A percentile compares a stretch with the other conserved stretches of the same genome.
Evolutionary conservation across 2,113 vertebrate genomes (phyloP).

Genomic region (Sminthopsis crassicaudata): DNA sequence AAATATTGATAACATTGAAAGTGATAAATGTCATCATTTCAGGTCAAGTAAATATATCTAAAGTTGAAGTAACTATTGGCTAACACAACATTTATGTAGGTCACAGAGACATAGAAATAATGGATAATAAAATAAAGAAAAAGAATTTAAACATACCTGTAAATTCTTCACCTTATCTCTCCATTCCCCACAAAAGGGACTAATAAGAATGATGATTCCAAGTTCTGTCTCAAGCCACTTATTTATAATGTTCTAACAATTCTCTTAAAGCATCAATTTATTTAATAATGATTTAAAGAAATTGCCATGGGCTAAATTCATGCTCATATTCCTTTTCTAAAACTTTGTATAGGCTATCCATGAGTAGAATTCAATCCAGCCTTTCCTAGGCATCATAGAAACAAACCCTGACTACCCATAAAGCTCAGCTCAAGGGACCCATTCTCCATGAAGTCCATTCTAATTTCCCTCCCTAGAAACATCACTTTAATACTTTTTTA

Average conservation of each 20-base stretch:
- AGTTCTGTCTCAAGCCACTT: conserved; percentile 62
- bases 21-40: too few relatives aligned
- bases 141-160: too few relatives aligned
- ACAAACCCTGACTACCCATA: neutral
- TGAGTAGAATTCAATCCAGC: neutral
- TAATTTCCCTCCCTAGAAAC: neutral
- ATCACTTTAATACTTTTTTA: neutral
- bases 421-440: neutral
- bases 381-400: neutral
- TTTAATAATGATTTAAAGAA: conserved; percentile 51
- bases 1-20: too few relatives aligned
- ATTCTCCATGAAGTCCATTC: neutral
- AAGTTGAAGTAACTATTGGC: too few relatives aligned
- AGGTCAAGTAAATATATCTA: too few relatives aligned
- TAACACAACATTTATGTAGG: too few relatives aligned
- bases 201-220: conserved; percentile 55
- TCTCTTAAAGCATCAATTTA: conserved; percentile 41
- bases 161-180: too few relatives aligned
- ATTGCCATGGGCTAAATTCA: neutral
- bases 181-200: too few relatives aligned
- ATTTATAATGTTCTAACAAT: conserved; percentile 40
- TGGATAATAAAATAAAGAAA: too few relatives aligned
- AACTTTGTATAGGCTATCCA: neutral
- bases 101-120: too few relatives aligned
- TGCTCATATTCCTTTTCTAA: neutral